Evolutionary conservation across 2,113 vertebrate species (phyloP).

Genomic region (Willisornis vidua): DNA sequence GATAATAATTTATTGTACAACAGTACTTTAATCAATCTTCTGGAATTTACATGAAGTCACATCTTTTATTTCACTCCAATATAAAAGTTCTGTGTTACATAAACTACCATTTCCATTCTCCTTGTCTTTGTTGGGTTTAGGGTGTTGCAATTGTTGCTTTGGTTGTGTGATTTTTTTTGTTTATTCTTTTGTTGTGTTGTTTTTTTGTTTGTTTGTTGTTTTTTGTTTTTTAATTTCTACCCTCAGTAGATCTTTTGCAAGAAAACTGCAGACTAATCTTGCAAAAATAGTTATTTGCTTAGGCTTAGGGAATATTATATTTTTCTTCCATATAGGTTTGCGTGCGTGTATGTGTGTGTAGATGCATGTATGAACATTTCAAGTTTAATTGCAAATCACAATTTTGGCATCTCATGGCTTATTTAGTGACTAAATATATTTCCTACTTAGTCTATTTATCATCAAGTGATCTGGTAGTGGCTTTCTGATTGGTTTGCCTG

Average conservation of each 20-base stretch:
- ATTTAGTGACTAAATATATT: neutral
- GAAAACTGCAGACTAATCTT: neutral
- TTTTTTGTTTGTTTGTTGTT: neutral
- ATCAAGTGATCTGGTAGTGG: neutral
- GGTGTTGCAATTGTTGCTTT: neutral
- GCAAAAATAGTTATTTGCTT: neutral
- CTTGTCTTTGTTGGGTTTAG: neutral
- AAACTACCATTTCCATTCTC: neutral
- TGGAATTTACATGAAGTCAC: neutral
- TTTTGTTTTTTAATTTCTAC: neutral
- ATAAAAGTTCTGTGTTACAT: neutral
- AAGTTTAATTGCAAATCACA: neutral
- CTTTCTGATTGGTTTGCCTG: neutral
- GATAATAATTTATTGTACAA: neutral
- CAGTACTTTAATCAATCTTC: neutral
- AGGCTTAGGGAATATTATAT: neutral
- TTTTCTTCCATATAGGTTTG: neutral
- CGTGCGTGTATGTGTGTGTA: accelerated
- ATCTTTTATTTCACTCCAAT: neutral
- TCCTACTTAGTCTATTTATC: neutral
- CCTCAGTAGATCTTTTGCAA: neutral
- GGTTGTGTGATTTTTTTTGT: neutral
- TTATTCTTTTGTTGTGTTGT: no score
- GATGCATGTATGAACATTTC: neutral
- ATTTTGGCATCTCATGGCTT: neutral